These are phyloP conservation scores for Odontocolon sp. DNA, from an alignment of 2,888 invertebrate genomes.

Conservation along the genomic window DNA sequence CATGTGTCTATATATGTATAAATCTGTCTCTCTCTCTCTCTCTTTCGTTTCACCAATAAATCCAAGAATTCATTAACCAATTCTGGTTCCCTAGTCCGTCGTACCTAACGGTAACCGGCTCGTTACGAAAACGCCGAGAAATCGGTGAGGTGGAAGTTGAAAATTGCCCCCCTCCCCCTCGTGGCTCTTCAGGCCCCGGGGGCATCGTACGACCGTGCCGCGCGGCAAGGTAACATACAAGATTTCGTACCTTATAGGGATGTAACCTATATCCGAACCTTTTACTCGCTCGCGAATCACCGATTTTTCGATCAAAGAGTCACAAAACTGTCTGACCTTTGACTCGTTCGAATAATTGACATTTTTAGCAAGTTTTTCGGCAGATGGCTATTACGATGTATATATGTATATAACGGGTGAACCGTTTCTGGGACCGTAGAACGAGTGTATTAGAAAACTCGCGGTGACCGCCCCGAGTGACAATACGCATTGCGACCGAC, in stretches of 20 bases:
- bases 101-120: slow-evolving; percentile 34
- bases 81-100: slow-evolving; percentile 29
- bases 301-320: too few relatives aligned
- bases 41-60: slow-evolving; percentile 25
- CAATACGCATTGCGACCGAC: slow-evolving; percentile 6
- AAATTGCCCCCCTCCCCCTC: slow-evolving; percentile 52
- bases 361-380: neutral
- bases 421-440: too few relatives aligned
- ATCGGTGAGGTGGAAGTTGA: slow-evolving; percentile 50
- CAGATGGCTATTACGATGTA: too few relatives aligned
- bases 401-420: too few relatives aligned
- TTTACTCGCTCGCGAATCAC: neutral
- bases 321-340: too few relatives aligned
- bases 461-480: slow-evolving; percentile 19
- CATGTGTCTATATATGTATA: too few relatives aligned
- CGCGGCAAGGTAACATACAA: slow-evolving; percentile 11
- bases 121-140: neutral
- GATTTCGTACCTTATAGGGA: slow-evolving; percentile 44
- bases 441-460: slow-evolving; percentile 30
- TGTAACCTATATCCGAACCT: slow-evolving; percentile 41
- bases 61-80: slow-evolving; percentile 27
- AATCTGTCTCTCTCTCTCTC: too few relatives aligned
- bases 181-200: too few relatives aligned
- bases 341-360: neutral
- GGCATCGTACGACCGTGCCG: slow-evolving; percentile 40